Evolutionary conservation across 2,888 invertebrate genomes (phyloP), one percentile per base, ranked within the genome.

Genomic region (Drosophila demipolita): DNA sequence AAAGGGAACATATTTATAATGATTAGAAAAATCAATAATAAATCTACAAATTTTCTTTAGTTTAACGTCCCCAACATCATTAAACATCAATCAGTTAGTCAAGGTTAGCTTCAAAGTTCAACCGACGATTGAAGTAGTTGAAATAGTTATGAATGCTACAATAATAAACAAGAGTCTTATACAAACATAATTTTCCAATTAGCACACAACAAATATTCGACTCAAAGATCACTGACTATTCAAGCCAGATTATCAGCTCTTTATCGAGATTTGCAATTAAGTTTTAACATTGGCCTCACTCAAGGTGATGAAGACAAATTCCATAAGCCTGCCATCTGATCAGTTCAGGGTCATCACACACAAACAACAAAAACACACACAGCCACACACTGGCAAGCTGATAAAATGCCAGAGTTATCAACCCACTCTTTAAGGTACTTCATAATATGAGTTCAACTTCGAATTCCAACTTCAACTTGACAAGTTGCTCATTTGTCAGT

Each of bases 391-490:
- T 2, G 26, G 26, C 32, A 55, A 73, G 71, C 57, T 75, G 86
- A 86, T 86, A 73, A 86, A 87, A 86, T 86, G 40, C 89, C 86
- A 69, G 58, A 80, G 71, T 70, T 83, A 86, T 86, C 89, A 61
- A 62, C 36, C 35, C 69, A 76, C 74, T 67, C 23, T 64, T 69
- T 53, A 62, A 54, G 48, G 33, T 35, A 60, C 54, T 63, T 50
- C 36, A 60, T 11, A 49, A 50, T 38, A 48, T 35, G 33, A 65
- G 62, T 76, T 67, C 38, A 61, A 38, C n/a, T 40, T n/a, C 29
- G 32, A 49, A 36, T 42, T 23, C 5, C 50, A 50, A 76, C 57
- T 35, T 32, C 36, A 35, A 50, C 38, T 38, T 50, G 38, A 70
- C 67, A 69, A 11, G 67, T 60, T 38, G 58, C 63, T 78, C 75